Conservation (phyloP, 2,797 vertebrate species). For the Pipistrellus pygmaeus region DNA sequence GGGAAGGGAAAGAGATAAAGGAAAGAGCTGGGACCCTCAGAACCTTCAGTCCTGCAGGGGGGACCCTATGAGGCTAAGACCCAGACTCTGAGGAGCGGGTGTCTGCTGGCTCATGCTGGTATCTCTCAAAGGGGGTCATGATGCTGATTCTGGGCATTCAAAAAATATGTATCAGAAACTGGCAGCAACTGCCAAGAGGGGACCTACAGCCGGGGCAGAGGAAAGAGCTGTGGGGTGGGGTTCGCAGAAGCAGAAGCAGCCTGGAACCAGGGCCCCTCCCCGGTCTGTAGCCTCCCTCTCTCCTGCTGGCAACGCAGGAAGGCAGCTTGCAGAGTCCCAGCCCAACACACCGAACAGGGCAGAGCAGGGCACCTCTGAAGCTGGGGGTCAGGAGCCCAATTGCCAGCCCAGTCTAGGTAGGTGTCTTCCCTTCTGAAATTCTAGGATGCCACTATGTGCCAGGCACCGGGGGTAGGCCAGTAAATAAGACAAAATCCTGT, state of each 20-base stretch:
- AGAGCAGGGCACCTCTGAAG: background rate
- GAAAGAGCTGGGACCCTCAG: background rate
- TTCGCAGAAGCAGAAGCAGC: background rate
- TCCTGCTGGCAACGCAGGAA: background rate
- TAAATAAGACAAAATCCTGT: background rate
- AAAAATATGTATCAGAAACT: background rate
- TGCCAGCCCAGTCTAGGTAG: background rate
- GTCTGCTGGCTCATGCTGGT: no score
- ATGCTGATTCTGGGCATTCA: background rate
- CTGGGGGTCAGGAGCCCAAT: background rate
- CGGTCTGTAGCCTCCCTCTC: background rate
- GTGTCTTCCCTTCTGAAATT: background rate
- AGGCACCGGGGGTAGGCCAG: background rate
- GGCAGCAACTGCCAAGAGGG: background rate
- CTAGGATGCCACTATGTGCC: background rate
- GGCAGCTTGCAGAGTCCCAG: background rate
- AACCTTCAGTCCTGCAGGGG: background rate
- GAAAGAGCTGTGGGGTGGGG: background rate
- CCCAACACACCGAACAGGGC: rapidly evolving
- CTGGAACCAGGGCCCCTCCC: rapidly evolving
- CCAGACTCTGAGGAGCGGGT: background rate
- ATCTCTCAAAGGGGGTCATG: background rate
- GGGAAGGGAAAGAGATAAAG: background rate
- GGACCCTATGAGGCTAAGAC: background rate
- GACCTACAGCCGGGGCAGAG: rapidly evolving